phyloP scores from a whole-genome alignment of 2,888 invertebrate species.

The Busseola fusca region DNA sequence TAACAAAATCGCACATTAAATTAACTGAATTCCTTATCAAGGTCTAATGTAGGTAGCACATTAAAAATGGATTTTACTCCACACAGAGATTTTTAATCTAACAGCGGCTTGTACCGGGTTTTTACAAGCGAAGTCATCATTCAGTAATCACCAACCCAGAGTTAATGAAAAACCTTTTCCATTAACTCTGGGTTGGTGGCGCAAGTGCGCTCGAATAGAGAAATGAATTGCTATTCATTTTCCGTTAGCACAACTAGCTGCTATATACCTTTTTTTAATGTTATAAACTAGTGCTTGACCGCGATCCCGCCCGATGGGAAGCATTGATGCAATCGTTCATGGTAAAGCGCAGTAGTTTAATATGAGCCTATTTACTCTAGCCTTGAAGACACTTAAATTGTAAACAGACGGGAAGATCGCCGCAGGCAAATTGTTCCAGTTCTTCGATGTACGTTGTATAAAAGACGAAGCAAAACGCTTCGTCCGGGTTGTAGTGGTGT shows the following conservation, averaged over 20 bases:
- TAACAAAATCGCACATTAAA: not conserved
- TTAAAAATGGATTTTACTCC: not conserved
- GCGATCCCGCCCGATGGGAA: no score
- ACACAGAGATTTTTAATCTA: constrained; percentile 5
- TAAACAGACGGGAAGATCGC: no score
- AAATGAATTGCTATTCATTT: constrained; percentile 72
- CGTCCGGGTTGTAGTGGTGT: no score
- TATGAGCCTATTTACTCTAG: no score
- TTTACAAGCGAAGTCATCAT: constrained; percentile 26
- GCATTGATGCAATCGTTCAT: no score
- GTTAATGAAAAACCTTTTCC: constrained; percentile 47
- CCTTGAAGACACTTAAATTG: no score
- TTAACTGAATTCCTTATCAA: not conserved
- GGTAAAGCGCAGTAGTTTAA: no score
- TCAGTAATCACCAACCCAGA: constrained; percentile 32
- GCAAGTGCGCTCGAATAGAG: constrained; percentile 65
- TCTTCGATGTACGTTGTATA: no score
- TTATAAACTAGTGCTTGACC: no score
- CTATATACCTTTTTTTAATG: not conserved
- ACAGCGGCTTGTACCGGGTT: constrained; percentile 8
- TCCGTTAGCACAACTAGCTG: constrained; percentile 17
- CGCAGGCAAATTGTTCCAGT: no score
- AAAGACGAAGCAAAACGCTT: no score
- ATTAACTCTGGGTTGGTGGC: constrained; percentile 24
- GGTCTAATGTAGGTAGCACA: not conserved